phyloP scores from a whole-genome alignment of 1,140 invertebrate genomes.

The Diuraphis noxia region DNA sequence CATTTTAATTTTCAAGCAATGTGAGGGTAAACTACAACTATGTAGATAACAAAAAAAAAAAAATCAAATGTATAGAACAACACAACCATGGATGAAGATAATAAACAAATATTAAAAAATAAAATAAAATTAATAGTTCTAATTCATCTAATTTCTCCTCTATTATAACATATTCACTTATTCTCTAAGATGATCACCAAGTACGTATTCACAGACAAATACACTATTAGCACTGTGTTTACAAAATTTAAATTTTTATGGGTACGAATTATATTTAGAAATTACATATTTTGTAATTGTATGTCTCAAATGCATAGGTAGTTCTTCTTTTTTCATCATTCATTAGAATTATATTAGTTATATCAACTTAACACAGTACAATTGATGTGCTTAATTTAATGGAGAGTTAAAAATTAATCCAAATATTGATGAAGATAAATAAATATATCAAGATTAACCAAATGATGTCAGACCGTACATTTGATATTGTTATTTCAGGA shows the following conservation, averaged over 20 bases:
- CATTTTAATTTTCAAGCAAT: conserved; percentile 18
- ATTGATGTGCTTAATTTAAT: background rate
- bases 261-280: background rate
- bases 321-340: background rate
- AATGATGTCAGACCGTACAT: background rate
- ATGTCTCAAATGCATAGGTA: background rate
- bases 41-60: conserved; percentile 16
- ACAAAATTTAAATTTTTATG: background rate
- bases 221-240: background rate
- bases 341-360: background rate
- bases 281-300: background rate
- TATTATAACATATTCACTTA: background rate
- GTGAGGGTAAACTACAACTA: conserved; percentile 10
- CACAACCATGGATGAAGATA: background rate
- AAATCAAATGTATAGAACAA: conserved; percentile 19
- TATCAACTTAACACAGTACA: background rate
- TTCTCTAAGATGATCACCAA: background rate
- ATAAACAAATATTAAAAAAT: background rate
- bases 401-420: background rate
- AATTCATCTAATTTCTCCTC: background rate
- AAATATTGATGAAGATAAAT: background rate
- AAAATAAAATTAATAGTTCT: background rate
- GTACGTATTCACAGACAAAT: background rate
- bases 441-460: background rate
- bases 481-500: conserved; percentile 28